Conservation (phyloP, 53 echinoderm and acorn worm species). For the Zoroaster sp. region DNA sequence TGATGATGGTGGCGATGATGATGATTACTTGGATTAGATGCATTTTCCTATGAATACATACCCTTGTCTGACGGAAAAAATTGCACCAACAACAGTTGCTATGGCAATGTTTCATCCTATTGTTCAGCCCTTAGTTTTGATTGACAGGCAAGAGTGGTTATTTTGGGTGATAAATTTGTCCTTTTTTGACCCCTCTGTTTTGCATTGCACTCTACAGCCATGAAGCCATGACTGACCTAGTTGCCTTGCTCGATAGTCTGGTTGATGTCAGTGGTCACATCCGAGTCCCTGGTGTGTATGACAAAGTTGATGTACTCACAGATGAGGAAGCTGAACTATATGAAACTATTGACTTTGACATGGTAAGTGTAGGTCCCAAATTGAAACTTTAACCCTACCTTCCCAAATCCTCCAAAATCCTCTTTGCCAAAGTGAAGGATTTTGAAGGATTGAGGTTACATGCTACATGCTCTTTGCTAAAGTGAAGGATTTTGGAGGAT, state of each 20-base stretch:
- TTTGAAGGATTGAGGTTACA: no score
- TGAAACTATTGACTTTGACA: conserved; percentile 77
- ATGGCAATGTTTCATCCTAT: no score
- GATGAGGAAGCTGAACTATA: conserved; percentile 77
- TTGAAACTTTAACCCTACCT: background rate
- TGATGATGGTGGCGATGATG: no score
- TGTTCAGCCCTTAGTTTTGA: no score
- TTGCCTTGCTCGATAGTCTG: conserved; percentile 74
- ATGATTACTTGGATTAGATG: no score
- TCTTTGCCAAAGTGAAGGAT: no score
- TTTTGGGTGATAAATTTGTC: no score
- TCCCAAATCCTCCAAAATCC: no score
- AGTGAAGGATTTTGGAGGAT: no score
- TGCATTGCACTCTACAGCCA: conserved; percentile 51
- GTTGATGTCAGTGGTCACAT: conserved; percentile 89
- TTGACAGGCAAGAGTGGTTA: no score
- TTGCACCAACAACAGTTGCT: no score
- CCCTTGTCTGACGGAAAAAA: background rate
- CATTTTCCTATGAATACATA: background rate
- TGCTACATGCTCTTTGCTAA: no score
- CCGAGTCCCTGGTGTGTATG: conserved; percentile 82
- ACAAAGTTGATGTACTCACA: conserved; percentile 74
- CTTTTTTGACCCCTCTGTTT: background rate
- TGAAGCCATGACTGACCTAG: conserved; percentile 89
- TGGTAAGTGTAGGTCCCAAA: conserved; percentile 62